These are phyloP conservation scores for Chorisops tibialis DNA, from an alignment of 2,888 invertebrate genomes.

Conservation along the genomic window DNA sequence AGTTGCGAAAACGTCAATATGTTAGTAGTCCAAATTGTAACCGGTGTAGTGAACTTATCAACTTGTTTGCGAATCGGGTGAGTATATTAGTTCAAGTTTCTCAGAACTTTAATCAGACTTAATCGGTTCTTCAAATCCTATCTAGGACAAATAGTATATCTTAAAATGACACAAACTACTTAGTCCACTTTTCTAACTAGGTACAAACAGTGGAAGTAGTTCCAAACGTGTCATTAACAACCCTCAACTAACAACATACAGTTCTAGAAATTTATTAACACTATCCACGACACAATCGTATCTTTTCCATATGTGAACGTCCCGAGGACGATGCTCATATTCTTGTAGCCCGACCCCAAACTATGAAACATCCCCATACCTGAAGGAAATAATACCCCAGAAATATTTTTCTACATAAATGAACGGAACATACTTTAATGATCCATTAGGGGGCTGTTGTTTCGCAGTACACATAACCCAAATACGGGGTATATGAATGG, in stretches of 20 bases:
- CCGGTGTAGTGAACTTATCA: too few relatives aligned
- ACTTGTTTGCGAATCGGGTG: too few relatives aligned
- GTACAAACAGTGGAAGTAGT: too few relatives aligned
- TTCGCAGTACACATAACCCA: conserved; percentile 4
- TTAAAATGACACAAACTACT: too few relatives aligned
- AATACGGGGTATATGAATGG: neutral
- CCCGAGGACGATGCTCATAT: neutral
- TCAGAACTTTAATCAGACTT: too few relatives aligned
- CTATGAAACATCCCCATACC: conserved; percentile 1
- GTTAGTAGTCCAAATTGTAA: too few relatives aligned
- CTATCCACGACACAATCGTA: conserved; percentile 15
- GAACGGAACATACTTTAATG: conserved; percentile 27
- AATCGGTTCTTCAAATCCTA: too few relatives aligned
- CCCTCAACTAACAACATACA: neutral
- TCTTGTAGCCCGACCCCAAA: neutral
- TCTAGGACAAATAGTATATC: too few relatives aligned
- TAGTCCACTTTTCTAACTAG: too few relatives aligned
- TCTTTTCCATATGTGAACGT: conserved; percentile 4
- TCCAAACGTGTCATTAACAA: too few relatives aligned
- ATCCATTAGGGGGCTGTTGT: conserved; percentile 25
- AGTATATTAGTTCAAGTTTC: too few relatives aligned
- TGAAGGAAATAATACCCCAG: conserved; percentile 17
- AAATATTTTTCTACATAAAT: conserved; percentile 26
- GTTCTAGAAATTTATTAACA: conserved; percentile 20
- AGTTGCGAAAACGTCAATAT: too few relatives aligned